These are phyloP conservation scores for Eupsittula cactorum DNA, from an alignment of 2,113 vertebrate genomes.

Conservation along the genomic window DNA sequence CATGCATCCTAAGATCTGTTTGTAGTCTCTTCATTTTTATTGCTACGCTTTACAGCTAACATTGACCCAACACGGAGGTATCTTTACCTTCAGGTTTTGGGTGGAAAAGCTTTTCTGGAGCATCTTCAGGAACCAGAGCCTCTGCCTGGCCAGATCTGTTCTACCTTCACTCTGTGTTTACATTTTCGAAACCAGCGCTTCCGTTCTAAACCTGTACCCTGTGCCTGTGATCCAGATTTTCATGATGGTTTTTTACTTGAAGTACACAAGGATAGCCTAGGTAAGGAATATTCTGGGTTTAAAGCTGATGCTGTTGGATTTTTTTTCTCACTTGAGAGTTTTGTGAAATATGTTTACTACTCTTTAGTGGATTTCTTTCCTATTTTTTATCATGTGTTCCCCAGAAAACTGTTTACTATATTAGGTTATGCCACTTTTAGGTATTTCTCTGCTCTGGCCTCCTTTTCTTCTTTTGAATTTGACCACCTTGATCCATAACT, in stretches of 20 bases:
- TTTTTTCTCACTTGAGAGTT: background rate
- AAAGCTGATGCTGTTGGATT: background rate
- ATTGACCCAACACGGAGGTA: constrained; percentile 90
- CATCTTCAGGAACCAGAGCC: constrained; percentile 93
- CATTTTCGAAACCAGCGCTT: constrained; percentile 97
- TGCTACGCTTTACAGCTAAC: constrained; percentile 83
- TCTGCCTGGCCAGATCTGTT: constrained; percentile 90
- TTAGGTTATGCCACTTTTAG: background rate
- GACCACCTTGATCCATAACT: background rate
- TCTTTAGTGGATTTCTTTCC: background rate
- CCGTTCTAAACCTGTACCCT: constrained; percentile 92
- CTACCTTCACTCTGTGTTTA: constrained; percentile 91
- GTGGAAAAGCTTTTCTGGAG: constrained; percentile 96
- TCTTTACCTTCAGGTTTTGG: constrained; percentile 94
- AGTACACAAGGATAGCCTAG: constrained; percentile 85
- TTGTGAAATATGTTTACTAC: background rate
- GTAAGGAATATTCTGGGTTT: constrained; percentile 63
- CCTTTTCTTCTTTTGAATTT: background rate
- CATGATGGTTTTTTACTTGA: constrained; percentile 93
- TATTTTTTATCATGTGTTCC: background rate
- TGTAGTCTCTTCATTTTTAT: constrained; percentile 75
- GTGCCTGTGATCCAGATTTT: constrained; percentile 94
- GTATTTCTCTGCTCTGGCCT: background rate
- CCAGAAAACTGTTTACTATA: background rate
- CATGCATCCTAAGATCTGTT: constrained; percentile 12